Conservation (phyloP, 2,888 invertebrate genomes). For the Dromius quadrimaculatus region DNA sequence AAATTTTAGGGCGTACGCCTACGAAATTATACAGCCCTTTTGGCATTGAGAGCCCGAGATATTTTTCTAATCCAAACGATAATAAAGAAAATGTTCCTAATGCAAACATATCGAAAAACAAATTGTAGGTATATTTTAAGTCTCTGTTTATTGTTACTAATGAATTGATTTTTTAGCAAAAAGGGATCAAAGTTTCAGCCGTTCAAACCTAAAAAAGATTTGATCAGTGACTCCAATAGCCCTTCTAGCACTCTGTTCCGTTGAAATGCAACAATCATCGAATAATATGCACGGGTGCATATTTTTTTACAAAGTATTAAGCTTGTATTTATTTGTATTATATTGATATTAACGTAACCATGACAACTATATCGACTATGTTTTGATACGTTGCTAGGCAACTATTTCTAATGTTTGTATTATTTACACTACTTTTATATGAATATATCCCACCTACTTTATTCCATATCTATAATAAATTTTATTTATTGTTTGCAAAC, state of each 20-base stretch:
- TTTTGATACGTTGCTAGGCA: slow-evolving; percentile 35
- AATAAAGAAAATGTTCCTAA: slow-evolving; percentile 49
- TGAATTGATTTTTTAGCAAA: slow-evolving; percentile 36
- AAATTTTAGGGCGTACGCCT: slow-evolving; percentile 75
- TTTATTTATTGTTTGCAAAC: slow-evolving; percentile 39
- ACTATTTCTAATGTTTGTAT: slow-evolving; percentile 33
- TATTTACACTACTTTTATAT: slow-evolving; percentile 42
- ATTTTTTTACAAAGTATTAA: slow-evolving; percentile 28
- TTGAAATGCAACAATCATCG: slow-evolving; percentile 15
- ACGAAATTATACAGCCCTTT: slow-evolving; percentile 83
- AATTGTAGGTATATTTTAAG: slow-evolving; percentile 43
- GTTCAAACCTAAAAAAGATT: slow-evolving; percentile 25
- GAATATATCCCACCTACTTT: slow-evolving; percentile 45
- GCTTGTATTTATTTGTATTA: slow-evolving; percentile 43
- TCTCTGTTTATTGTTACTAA: slow-evolving; percentile 9
- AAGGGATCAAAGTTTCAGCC: slow-evolving; percentile 27
- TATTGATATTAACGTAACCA: slow-evolving; percentile 26
- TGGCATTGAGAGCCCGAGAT: slow-evolving; percentile 76
- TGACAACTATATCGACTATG: slow-evolving; percentile 28
- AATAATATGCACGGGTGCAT: slow-evolving; percentile 11
- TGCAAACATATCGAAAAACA: slow-evolving; percentile 19
- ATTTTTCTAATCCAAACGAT: slow-evolving; percentile 12
- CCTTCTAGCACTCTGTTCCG: slow-evolving; percentile 46
- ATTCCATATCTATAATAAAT: slow-evolving; percentile 46
- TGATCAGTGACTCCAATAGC: slow-evolving; percentile 43